Evolutionary conservation across 2,113 vertebrate species (phyloP).

Genomic region (Atractosteus spatula): DNA sequence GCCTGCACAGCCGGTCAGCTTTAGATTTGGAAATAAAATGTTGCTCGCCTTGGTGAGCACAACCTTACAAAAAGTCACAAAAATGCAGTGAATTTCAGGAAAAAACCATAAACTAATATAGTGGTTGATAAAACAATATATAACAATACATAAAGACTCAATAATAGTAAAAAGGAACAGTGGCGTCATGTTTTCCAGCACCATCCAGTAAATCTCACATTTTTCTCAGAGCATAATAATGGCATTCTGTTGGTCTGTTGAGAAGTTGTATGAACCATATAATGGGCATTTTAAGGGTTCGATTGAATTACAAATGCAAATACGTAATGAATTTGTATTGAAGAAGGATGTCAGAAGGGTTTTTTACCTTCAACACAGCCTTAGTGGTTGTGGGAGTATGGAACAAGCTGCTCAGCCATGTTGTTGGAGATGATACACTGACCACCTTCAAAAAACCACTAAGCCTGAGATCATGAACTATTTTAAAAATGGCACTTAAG

Average conservation of each 20-base stretch:
- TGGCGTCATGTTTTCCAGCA: not conserved
- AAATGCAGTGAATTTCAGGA: not conserved
- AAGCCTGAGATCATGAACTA: too few relatives aligned
- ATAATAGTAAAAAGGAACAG: not conserved
- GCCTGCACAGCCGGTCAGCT: not conserved
- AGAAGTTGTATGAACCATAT: not conserved
- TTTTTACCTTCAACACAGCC: not conserved
- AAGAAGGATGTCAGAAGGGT: not conserved
- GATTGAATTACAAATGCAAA: not conserved
- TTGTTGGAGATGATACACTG: too few relatives aligned
- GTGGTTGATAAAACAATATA: not conserved
- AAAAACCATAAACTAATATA: not conserved
- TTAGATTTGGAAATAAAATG: not conserved
- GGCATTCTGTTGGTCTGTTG: not conserved
- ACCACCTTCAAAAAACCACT: too few relatives aligned
- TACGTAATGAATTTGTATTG: not conserved
- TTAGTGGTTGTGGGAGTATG: too few relatives aligned
- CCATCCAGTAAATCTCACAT: not conserved
- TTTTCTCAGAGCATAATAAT: not conserved
- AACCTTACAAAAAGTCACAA: not conserved
- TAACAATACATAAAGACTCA: not conserved
- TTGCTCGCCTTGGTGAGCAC: not conserved
- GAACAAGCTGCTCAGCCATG: too few relatives aligned
- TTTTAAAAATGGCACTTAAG: too few relatives aligned
- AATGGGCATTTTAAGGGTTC: not conserved